Conservation (phyloP, 2,113 vertebrate genomes). For the Odocoileus hemionus region DNA sequence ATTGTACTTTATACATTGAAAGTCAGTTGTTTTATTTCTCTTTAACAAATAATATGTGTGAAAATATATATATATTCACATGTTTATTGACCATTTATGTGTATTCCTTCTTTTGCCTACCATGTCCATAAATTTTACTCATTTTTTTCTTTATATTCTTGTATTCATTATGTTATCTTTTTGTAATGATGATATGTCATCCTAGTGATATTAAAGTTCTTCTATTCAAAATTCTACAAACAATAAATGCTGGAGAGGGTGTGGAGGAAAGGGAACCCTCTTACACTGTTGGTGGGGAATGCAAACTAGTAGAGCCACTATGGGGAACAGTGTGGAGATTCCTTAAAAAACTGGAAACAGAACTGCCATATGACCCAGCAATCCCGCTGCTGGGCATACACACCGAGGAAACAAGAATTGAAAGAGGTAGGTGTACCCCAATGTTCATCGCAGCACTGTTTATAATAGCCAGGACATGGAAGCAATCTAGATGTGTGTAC, state of each 20-base stretch:
- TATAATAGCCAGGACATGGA: not conserved
- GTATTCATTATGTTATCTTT: not conserved
- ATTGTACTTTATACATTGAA: not conserved
- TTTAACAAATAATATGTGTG: not conserved
- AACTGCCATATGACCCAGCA: not conserved
- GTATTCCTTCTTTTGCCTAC: not conserved
- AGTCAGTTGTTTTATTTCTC: not conserved
- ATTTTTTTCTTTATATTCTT: not conserved
- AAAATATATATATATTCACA: not conserved
- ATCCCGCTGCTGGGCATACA: not conserved
- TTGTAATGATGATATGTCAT: not conserved
- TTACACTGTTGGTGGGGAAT: not conserved
- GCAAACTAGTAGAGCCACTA: not conserved
- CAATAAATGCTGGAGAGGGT: not conserved
- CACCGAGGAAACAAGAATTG: not conserved
- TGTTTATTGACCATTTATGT: not conserved
- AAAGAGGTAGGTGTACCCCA: not conserved
- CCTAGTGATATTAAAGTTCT: not conserved
- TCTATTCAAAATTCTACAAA: not conserved
- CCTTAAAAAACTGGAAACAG: not conserved
- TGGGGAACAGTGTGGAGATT: not conserved
- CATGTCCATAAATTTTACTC: not conserved
- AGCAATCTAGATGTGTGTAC: not conserved
- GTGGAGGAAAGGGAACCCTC: not conserved
- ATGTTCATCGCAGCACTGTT: not conserved